Base-by-base conservation (phyloP, 2,113 vertebrate genomes). In the Ursus arctos region DNA sequence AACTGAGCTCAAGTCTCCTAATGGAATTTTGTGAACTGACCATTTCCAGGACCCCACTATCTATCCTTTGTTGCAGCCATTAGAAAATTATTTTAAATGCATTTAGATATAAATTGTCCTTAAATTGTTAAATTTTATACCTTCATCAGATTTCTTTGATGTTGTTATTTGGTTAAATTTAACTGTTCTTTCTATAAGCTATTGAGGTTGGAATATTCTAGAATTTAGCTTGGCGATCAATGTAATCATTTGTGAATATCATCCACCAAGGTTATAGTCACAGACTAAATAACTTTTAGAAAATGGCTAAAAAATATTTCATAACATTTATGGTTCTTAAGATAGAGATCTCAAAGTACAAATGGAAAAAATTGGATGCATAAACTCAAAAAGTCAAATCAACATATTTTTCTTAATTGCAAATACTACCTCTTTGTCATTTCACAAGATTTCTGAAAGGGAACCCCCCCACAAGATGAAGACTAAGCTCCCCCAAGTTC, bases 381-480 rank as follows among this genome's bases (percentile, higher is more conserved):
- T 55, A 82, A 89, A 49, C 47, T 93, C n/a, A 89, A 90, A 90
- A 93, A 31, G 1, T 1, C 31, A 93, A 93, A 88, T 86, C n/a
- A n/a, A n/a, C n/a, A n/a, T n/a, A n/a, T n/a, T n/a, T n/a, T n/a
- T n/a, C 36, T 19, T 26, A 33, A 80, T 43, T n/a, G 12, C 22
- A 76, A 26, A 63, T 26, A 57, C 31, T 36, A 28, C 4, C 2
- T 89, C 28, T 43, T n/a, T 6, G 55, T 47, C n/a, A 11, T 57
- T 33, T 80, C 55, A 51, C 4, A 10, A 18, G 21, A 57, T 74
- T n/a, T 90, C 31, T 91, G n/a, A 82, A 72, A 61, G n/a, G 47
- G 15, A 87, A 40, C 1, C 1, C 11, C 21, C 43, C 43, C 43
- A 87, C 19, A 31, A 5, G 4, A 7, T 33, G 28, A 81, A n/a